These are phyloP conservation scores for Euplexia lucipara DNA, from an alignment of 2,888 invertebrate genomes.

Conservation along the genomic window DNA sequence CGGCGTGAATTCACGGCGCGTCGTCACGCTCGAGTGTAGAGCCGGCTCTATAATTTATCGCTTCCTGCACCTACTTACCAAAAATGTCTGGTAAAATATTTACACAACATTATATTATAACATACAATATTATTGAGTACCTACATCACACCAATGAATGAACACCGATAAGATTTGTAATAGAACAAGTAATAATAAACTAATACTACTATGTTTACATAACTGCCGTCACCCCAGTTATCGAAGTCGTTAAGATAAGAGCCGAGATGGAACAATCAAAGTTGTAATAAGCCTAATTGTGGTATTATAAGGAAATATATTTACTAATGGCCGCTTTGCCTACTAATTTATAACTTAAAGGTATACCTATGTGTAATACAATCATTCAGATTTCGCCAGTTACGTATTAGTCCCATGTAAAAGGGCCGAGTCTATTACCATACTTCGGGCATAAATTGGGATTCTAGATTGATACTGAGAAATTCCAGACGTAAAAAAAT, in stretches of 20 bases:
- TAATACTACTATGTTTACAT: conserved; percentile 64
- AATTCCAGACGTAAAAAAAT: no score
- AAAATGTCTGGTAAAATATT: conserved; percentile 34
- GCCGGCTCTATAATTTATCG: no score
- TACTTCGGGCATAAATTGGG: no score
- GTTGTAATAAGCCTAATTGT: conserved; percentile 28
- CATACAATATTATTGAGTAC: conserved; percentile 45
- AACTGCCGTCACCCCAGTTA: conserved; percentile 60
- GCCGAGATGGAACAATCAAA: conserved; percentile 46
- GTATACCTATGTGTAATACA: no score
- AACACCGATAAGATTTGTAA: conserved; percentile 61
- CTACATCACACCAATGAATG: conserved; percentile 57
- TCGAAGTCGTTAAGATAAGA: conserved; percentile 62
- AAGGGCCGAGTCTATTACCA: no score
- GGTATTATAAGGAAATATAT: conserved; percentile 7
- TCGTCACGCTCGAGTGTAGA: no score
- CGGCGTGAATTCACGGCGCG: no score
- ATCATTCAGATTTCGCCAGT: no score
- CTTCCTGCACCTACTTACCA: no score
- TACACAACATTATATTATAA: conserved; percentile 26
- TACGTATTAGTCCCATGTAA: no score
- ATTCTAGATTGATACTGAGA: no score
- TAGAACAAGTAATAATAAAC: conserved; percentile 57
- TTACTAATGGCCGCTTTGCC: neutral
- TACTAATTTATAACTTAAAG: no score